Base-by-base conservation (phyloP, 37 sponge, comb jelly and placozoan genomes). In the Dysidea cf. avara region DNA sequence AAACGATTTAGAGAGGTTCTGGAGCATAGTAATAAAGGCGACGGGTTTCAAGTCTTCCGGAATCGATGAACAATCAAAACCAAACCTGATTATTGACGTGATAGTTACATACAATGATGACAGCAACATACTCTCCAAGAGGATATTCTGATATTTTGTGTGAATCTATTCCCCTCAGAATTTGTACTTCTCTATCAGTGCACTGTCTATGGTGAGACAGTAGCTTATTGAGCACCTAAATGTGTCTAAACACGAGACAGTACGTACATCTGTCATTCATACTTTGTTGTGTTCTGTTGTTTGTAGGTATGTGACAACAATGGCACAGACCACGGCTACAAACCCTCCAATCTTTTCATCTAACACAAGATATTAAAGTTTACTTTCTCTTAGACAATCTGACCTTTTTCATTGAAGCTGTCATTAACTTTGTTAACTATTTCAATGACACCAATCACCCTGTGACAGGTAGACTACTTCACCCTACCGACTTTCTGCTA, bases 391-490 rank as follows among this genome's bases (percentile, higher is more conserved):
- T 57, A 9, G 32, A 56, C 20, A 28, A 35, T 34, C 50, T 59
- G 53, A 52, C 74, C 83, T 59, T 61, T 60, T n/a, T 18, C 32
- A 6, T 59, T 68, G 56, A 86, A 80, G 18, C 26, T 43, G 37
- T 81, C 78, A 12, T 61, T 64, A 34, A 65, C 75, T 54, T 85
- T 90, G 76, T 90, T 81, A 20, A 76, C 69, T 35, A 75, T 82
- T 28, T 87, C 74, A 34, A 81, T 53, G 7, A 81, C 83, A 0
- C 88, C 88, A 30, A 87, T 87, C 32, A 87, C 59, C 24, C 83
- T 82, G 39, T 7, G 51, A n/a, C 39, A 3, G 35, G 40, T 65
- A 21, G 24, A 21, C 20, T 51, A 24, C 36, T 11, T 25, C 17
- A 66, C 1, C 20, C 2, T 4, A 66, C 2, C 72, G 34, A 2